Evolutionary conservation across 2,113 vertebrate genomes (phyloP), one percentile per base, ranked within the genome.

Genomic region (Oriolus oriolus): DNA sequence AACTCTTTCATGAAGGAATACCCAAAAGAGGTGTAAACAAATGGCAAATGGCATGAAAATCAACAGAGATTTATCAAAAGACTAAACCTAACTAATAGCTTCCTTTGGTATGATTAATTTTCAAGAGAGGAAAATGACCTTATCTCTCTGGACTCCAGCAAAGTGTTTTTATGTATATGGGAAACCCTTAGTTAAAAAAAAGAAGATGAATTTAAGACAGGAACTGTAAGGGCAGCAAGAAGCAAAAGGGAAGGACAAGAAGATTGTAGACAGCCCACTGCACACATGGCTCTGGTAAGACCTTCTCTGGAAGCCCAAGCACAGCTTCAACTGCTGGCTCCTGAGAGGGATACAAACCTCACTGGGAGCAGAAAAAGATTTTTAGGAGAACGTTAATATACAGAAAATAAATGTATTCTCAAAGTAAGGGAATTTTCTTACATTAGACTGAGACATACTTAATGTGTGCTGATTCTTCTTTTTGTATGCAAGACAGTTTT

Each of bases 401-500:
- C 7, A 75, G 47, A 80, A 95, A 65, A 74, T 6, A 35, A 35
- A 17, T 31, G 33, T 94, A 87, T 89, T 57, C 56, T 77, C 39
- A 10, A 95, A 84, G 45, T 28, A 90, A 76, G 49, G 11, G 30
- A 61, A 61, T 74, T 81, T 45, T 65, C 41, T 22, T 22, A 78
- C 50, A 33, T 56, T 61, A 63, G 18, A 78, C 53, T 73, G 31
- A 79, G 71, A 49, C 31, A 86, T 11, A 20, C 4, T 33, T 56
- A 61, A 41, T 6, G 6, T 33, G 28, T 59, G 35, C 59, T 24
- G 12, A 74, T 57, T 84, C 50, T 75, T 84, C 79, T 75, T 56
- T 50, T 56, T 22, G 59, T 9, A 63, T 0, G 1, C 0, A 0
- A 47, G 19, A 59, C 8, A 50, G 10, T 28, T 71, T 68, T 71